phyloP scores from a whole-genome alignment of 2,888 invertebrate species.

The Ormia ochracea region DNA sequence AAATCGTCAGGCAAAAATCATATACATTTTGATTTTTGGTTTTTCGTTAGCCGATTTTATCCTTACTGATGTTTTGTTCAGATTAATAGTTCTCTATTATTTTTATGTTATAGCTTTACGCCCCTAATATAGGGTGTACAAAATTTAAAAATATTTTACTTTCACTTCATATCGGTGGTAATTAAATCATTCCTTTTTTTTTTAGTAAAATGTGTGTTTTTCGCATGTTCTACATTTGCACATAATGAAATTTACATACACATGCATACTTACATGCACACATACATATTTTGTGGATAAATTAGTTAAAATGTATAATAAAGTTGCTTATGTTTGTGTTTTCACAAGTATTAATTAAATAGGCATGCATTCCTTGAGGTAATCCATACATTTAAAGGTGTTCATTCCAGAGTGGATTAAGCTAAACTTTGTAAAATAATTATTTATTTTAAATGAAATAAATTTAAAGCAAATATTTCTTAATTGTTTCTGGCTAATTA shows the following conservation, averaged over 20 bases:
- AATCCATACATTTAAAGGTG: neutral
- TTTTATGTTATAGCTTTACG: neutral
- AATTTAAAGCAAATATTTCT: no score
- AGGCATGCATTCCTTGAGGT: neutral
- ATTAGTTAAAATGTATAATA: neutral
- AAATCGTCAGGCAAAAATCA: no score
- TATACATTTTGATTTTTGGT: no score
- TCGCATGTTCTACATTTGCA: slow-evolving; percentile 35
- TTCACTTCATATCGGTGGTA: slow-evolving; percentile 44
- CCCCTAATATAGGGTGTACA: neutral
- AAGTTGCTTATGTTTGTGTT: neutral
- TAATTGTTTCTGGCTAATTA: no score
- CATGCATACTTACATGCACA: no score
- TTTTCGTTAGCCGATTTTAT: no score
- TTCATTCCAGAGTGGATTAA: no score
- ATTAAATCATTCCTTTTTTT: slow-evolving; percentile 34
- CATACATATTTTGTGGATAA: no score
- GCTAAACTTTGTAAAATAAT: no score
- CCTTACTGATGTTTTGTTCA: no score
- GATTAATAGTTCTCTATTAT: no score
- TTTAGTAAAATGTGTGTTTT: slow-evolving; percentile 5
- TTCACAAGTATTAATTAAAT: neutral
- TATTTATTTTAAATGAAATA: no score
- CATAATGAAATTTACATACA: neutral
- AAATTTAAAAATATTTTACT: slow-evolving; percentile 2